phyloP scores from a whole-genome alignment of 2,797 vertebrate genomes.

The Halcyon badia region DNA sequence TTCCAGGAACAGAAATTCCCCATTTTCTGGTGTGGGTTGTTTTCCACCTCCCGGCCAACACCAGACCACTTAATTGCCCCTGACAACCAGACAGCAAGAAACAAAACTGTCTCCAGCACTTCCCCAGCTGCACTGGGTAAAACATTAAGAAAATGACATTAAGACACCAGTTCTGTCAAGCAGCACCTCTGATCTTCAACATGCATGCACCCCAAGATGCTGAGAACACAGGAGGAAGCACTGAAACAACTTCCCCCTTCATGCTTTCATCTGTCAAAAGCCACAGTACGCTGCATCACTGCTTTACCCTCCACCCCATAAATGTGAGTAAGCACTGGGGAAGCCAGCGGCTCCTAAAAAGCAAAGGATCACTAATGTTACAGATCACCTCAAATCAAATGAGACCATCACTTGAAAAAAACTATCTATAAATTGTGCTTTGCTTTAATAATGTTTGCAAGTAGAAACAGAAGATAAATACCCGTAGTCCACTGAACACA shows the following conservation, averaged over 20 bases:
- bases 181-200: background rate
- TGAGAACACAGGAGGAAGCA: background rate
- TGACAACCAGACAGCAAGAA: background rate
- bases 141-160: background rate
- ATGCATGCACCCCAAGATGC: rapidly evolving
- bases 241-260: background rate
- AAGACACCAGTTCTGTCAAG: background rate
- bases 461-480: background rate
- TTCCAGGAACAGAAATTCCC: background rate
- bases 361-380: background rate
- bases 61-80: background rate
- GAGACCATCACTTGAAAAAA: background rate
- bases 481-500: background rate
- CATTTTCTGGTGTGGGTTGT: background rate
- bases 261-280: background rate
- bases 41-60: background rate
- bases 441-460: background rate
- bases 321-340: background rate
- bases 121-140: background rate
- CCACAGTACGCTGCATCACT: background rate
- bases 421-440: background rate
- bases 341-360: background rate
- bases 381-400: background rate
- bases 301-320: background rate
- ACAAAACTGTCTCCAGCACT: background rate